Base-by-base conservation (phyloP, 92 coral and sea anemone genomes). In the Paragorgia papillata region DNA sequence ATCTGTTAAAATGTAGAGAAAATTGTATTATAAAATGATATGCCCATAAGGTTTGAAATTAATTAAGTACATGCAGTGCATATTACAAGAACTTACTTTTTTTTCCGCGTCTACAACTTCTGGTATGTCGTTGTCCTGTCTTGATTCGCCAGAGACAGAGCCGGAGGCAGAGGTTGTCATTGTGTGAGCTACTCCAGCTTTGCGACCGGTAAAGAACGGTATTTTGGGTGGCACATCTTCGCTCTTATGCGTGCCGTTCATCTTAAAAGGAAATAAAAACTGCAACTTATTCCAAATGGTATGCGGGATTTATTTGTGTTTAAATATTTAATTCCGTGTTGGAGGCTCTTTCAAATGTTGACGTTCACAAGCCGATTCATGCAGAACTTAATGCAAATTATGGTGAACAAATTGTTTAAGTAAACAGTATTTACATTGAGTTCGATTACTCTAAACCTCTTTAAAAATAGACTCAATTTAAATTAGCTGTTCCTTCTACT, bases 161-260 rank as follows among this genome's bases (percentile, higher is more conserved):
- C n/a, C n/a, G n/a, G n/a, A n/a, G n/a, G n/a, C n/a, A n/a, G 10
- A 37, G 43, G 43, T 51, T 5, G 58, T 51, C 20, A n/a, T 51
- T 51, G 58, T 5, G 20, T 17, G 20, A 51, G 58, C 58, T 17
- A 22, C 58, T 51, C 35, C 35, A 22, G 71, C 50, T 64, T 64
- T 64, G 0, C 1, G 9, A 9, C 80, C 80, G 34, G 68, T 75
- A 39, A 75, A 75, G 41, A 39, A 57, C 49, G 80, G 69, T 20
- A 57, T 75, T 21, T 57, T 43, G 15, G 69, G 69, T 22, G 80
- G 68, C 69, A 57, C 49, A 57, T 75, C 80, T 29, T 75, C 37
- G 69, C 80, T 75, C 2, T 39, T 32, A 21, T 75, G 39, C 14
- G 80, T 75, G 26, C 80, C 80, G 66, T 75, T 75, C n/a, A 29